phyloP scores from a whole-genome alignment of 2,113 vertebrate genomes.

The Plotosus lineatus region DNA sequence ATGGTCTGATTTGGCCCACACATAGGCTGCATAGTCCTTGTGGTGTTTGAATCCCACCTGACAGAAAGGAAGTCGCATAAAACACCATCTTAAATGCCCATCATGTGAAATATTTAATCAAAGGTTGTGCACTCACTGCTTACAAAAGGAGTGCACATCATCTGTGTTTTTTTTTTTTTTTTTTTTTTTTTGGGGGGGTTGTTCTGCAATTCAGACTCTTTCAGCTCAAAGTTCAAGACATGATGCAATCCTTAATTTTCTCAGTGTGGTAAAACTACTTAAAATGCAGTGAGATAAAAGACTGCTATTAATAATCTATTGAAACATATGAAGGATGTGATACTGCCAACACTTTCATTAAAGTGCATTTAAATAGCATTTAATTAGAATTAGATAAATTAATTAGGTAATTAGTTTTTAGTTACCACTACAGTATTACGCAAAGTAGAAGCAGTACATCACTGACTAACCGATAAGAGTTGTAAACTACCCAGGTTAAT shows the following conservation, averaged over 20 bases:
- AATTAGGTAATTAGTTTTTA: not conserved
- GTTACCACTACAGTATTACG: no score
- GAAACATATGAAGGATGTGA: not conserved
- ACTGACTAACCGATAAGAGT: not conserved
- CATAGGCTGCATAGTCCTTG: slow-evolving; percentile 91
- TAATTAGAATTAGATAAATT: not conserved
- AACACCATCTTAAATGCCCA: not conserved
- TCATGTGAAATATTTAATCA: not conserved
- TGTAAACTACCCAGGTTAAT: not conserved
- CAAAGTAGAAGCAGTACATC: not conserved
- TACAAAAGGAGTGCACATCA: not conserved
- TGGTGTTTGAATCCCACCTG: slow-evolving; percentile 94
- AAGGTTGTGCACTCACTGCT: not conserved
- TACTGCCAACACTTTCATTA: not conserved
- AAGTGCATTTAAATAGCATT: not conserved
- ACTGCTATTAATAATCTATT: not conserved
- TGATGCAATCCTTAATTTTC: not conserved
- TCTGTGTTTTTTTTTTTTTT: not conserved
- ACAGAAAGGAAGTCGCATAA: not conserved
- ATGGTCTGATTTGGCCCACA: slow-evolving; percentile 87
- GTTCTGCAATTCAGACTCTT: not conserved
- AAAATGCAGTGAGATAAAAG: not conserved
- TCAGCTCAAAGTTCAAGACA: not conserved
- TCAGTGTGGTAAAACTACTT: not conserved
- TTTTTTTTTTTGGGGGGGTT: no score